Conservation (phyloP, 1,140 invertebrate species). For the Tribolium madens region DNA sequence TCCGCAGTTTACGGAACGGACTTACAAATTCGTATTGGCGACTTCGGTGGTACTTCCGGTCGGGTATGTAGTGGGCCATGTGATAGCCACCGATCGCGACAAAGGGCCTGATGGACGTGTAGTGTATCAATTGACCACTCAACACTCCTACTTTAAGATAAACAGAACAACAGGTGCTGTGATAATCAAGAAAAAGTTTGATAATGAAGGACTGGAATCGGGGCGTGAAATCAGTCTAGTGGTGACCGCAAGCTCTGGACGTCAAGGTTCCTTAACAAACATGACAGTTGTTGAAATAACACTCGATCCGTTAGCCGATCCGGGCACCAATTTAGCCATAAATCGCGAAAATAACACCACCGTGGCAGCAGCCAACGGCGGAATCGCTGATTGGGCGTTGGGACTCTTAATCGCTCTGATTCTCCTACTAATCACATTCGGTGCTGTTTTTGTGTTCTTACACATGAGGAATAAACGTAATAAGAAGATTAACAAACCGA, state of each 20-base stretch:
- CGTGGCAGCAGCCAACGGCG: conserved; percentile 72
- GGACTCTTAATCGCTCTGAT: conserved; percentile 86
- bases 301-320: conserved; percentile 77
- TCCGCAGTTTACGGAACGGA: conserved; percentile 89
- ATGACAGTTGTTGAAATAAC: conserved; percentile 88
- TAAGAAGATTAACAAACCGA: conserved; percentile 83
- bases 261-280: conserved; percentile 86
- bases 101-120: conserved; percentile 92
- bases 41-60: conserved; percentile 75
- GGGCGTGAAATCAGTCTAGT: conserved; percentile 82
- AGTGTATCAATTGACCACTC: conserved; percentile 87
- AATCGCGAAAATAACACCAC: conserved; percentile 64
- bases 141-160: conserved; percentile 89
- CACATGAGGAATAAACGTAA: conserved; percentile 86
- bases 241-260: conserved; percentile 88
- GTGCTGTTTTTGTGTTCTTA: conserved; percentile 84
- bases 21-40: conserved; percentile 86
- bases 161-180: conserved; percentile 92
- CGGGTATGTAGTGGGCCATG: conserved; percentile 87
- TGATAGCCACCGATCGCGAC: conserved; percentile 90
- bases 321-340: conserved; percentile 71
- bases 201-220: conserved; percentile 71
- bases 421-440: conserved; percentile 83
- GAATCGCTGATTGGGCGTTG: conserved; percentile 87
- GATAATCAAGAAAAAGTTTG: conserved; percentile 83